phyloP scores from a whole-genome alignment of 2,797 vertebrate species.

The Darevskia nairensis region DNA sequence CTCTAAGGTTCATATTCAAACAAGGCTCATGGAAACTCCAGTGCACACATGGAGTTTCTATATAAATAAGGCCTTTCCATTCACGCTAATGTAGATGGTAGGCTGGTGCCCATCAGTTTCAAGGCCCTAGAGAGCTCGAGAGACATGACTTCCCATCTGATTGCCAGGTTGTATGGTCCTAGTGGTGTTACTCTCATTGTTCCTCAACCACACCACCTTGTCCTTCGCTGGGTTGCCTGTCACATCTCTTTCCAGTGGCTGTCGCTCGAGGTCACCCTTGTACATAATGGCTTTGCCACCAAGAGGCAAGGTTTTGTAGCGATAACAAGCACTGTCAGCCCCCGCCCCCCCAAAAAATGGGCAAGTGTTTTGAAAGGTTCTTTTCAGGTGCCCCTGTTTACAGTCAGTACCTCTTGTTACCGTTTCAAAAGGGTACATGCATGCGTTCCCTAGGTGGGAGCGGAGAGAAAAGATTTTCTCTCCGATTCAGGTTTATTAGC shows the following conservation, averaged over 20 bases:
- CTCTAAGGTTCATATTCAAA: not conserved
- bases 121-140: not conserved
- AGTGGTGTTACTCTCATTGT: not conserved
- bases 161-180: not conserved
- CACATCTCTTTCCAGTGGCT: not conserved
- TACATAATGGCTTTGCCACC: not conserved
- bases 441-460: not conserved
- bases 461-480: slow-evolving; percentile 5
- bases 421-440: slow-evolving; percentile 20
- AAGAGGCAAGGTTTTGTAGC: not conserved
- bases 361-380: slow-evolving; percentile 3
- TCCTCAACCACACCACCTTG: not conserved
- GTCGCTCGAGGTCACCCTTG: not conserved
- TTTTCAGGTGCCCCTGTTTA: slow-evolving; percentile 11
- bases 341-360: not conserved
- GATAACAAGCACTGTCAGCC: not conserved
- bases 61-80: not conserved
- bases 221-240: not conserved
- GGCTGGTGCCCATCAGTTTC: not conserved
- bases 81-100: not conserved
- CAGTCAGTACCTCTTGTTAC: slow-evolving; percentile 11
- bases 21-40: not conserved
- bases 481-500: slow-evolving; percentile 38
- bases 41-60: not conserved
- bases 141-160: not conserved